phyloP scores from a whole-genome alignment of 2,888 invertebrate species.

The Apamea sordens region DNA sequence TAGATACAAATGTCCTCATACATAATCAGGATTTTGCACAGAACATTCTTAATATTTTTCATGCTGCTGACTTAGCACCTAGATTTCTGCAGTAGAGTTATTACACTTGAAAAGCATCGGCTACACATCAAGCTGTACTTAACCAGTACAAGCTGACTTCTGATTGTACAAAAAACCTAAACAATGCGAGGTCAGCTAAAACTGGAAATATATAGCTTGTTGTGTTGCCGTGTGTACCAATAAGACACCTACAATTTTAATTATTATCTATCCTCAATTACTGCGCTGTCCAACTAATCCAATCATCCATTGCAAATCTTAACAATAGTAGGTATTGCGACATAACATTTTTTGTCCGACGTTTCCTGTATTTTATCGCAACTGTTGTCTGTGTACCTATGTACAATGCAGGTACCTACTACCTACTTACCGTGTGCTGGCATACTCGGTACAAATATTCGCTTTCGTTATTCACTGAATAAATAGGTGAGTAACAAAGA shows the following conservation, averaged over 20 bases:
- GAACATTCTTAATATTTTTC: background rate
- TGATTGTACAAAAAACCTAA: no score
- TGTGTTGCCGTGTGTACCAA: background rate
- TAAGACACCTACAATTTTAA: conserved; percentile 9
- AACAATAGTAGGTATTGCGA: conserved; percentile 37
- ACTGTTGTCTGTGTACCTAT: conserved; percentile 25
- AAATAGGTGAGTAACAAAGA: conserved; percentile 25
- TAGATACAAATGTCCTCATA: background rate
- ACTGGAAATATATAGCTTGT: no score
- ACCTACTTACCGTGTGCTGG: background rate
- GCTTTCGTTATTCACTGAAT: conserved; percentile 40
- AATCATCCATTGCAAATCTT: conserved; percentile 26
- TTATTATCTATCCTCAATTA: conserved; percentile 28
- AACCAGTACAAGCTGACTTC: no score
- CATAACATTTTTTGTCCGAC: conserved; percentile 26
- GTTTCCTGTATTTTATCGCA: conserved; percentile 48
- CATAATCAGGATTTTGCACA: background rate
- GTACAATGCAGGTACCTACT: conserved; percentile 21
- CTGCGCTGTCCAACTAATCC: conserved; percentile 21
- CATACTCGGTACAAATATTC: conserved; percentile 42
- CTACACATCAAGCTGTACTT: no score
- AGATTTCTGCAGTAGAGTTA: background rate
- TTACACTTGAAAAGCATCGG: background rate
- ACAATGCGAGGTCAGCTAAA: no score
- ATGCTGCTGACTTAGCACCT: background rate